Conservation (phyloP, 2,888 invertebrate genomes). For the Amblyteles armatorius region DNA sequence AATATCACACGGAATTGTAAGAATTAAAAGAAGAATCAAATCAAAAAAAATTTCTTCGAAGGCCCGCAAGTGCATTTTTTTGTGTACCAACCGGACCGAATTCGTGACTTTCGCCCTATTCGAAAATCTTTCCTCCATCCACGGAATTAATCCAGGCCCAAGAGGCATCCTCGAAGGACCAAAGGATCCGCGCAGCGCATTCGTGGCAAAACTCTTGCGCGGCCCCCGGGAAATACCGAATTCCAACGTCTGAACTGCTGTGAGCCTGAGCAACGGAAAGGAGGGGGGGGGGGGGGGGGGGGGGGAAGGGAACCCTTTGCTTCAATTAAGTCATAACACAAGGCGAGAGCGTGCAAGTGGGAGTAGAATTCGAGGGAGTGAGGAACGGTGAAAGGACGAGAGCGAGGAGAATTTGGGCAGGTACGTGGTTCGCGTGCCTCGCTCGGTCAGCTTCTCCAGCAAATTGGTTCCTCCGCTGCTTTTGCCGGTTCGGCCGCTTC, state of each 20-base stretch:
- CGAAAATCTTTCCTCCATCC: conserved; percentile 14
- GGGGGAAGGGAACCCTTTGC: conserved; percentile 24
- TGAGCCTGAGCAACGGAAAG: neutral
- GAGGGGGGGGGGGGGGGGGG: conserved; percentile 4
- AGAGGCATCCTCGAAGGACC: neutral
- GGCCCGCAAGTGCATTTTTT: no score
- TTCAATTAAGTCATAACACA: conserved; percentile 61
- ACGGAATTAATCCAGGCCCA: conserved; percentile 13
- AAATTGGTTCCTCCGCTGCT: conserved; percentile 49
- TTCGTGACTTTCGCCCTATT: neutral
- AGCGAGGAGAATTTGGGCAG: conserved; percentile 41
- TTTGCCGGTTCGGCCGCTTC: neutral
- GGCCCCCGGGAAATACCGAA: conserved; percentile 20
- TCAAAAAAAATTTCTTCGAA: no score
- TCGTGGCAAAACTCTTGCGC: conserved; percentile 14
- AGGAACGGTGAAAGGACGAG: conserved; percentile 4
- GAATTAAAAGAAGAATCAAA: no score
- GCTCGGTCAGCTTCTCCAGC: conserved; percentile 45
- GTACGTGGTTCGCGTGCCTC: conserved; percentile 56
- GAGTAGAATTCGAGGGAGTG: conserved; percentile 17
- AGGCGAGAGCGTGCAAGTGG: conserved; percentile 23
- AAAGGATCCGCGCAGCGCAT: neutral
- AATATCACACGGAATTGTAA: no score
- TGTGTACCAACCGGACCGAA: no score
- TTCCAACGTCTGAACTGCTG: conserved; percentile 34